These are phyloP conservation scores for Chelon labrosus DNA, from an alignment of 2,797 vertebrate genomes.

Conservation along the genomic window DNA sequence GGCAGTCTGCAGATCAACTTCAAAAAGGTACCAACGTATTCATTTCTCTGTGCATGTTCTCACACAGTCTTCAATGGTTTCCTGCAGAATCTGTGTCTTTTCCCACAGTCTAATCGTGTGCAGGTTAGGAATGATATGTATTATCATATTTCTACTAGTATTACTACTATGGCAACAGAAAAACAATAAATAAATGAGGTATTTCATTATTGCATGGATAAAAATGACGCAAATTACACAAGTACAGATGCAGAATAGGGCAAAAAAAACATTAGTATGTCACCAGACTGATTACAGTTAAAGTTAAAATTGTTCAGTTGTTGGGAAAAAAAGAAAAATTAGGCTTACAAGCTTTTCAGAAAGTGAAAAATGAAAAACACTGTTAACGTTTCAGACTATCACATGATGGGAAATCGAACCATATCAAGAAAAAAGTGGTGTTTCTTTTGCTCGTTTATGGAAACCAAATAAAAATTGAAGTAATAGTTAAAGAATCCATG, in stretches of 20 bases:
- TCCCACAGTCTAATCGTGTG: neutral
- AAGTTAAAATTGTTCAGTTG: neutral
- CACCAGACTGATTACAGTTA: neutral
- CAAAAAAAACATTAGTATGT: neutral
- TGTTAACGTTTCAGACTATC: too few relatives aligned
- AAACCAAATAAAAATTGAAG: neutral
- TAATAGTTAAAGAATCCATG: too few relatives aligned
- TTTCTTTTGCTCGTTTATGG: neutral
- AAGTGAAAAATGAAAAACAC: too few relatives aligned
- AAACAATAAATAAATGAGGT: too few relatives aligned
- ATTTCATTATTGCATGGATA: too few relatives aligned
- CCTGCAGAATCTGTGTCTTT: neutral
- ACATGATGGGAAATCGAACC: too few relatives aligned
- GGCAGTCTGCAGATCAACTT: constrained; percentile 88
- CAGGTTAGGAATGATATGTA: too few relatives aligned
- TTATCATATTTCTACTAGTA: too few relatives aligned
- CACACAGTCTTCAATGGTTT: neutral
- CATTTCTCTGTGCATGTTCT: neutral
- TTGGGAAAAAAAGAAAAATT: neutral
- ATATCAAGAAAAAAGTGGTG: too few relatives aligned
- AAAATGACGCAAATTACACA: neutral
- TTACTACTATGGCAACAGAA: too few relatives aligned
- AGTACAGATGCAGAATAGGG: neutral
- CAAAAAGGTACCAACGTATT: constrained; percentile 81
- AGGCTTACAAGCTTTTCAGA: too few relatives aligned